Conservation (phyloP, 2,888 invertebrate genomes). For the Chesias legatella region DNA sequence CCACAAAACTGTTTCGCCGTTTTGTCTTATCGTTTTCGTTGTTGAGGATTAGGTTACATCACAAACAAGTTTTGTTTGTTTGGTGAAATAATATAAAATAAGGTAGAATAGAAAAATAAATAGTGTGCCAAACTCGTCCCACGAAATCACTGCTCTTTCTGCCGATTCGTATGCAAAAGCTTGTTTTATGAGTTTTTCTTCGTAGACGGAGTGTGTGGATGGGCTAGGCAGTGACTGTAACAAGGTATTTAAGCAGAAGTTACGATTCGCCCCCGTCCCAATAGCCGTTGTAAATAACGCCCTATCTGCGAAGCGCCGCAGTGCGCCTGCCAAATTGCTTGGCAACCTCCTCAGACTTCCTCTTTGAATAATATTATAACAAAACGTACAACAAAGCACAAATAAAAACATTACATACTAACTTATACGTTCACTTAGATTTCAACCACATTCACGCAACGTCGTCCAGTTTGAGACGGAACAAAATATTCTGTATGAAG, state of each 20-base stretch:
- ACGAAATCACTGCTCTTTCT: slow-evolving; percentile 17
- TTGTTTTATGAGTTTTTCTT: slow-evolving; percentile 39
- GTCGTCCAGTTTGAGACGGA: not conserved
- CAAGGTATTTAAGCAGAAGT: slow-evolving; percentile 72
- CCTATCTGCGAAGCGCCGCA: slow-evolving; percentile 62
- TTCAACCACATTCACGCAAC: no score
- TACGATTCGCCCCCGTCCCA: slow-evolving; percentile 60
- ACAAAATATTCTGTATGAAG: no score
- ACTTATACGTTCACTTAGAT: slow-evolving; percentile 29
- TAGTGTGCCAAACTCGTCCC: slow-evolving; percentile 17
- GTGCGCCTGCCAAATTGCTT: slow-evolving; percentile 73
- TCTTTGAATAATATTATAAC: slow-evolving; percentile 74
- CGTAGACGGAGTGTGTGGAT: slow-evolving; percentile 40
- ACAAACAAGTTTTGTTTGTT: not conserved
- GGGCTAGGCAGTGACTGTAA: slow-evolving; percentile 44
- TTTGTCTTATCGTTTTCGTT: no score
- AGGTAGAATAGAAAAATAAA: slow-evolving; percentile 7
- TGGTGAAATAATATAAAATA: slow-evolving; percentile 1
- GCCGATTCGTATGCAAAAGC: slow-evolving; percentile 30
- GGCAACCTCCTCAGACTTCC: slow-evolving; percentile 73
- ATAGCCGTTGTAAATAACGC: slow-evolving; percentile 70
- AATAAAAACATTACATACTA: slow-evolving; percentile 48
- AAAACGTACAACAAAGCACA: slow-evolving; percentile 62
- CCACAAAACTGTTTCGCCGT: no score
- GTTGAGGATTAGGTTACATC: no score